Percentiles rank a stretch among this genome's conserved stretches.
These are phyloP conservation scores for Parauchenoglanis punctatus DNA, from an alignment of 2,797 vertebrate genomes.

Conservation along the genomic window DNA sequence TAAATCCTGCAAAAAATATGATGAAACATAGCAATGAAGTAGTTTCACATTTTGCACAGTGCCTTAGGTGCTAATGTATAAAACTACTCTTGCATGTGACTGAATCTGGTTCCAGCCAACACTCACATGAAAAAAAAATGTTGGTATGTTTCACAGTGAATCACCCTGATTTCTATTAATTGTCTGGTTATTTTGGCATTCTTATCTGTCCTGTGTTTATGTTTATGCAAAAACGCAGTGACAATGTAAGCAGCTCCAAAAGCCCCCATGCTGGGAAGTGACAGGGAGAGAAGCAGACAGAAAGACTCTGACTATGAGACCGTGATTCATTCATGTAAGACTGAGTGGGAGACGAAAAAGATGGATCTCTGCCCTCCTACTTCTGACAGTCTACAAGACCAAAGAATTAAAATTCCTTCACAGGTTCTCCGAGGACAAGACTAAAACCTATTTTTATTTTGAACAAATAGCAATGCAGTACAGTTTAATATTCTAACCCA, in stretches of 20 bases:
- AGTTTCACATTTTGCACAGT: constrained; percentile 37
- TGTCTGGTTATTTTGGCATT: constrained; percentile 31
- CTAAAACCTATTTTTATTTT: constrained; percentile 40
- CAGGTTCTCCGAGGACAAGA: constrained; percentile 27
- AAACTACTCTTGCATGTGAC: constrained; percentile 22
- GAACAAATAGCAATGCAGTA: constrained; percentile 38
- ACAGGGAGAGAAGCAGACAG: constrained; percentile 22
- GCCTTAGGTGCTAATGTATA: constrained; percentile 28
- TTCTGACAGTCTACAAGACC: constrained; percentile 54
- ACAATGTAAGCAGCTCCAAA: constrained; percentile 33
- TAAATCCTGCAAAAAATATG: constrained; percentile 8
- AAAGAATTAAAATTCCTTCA: constrained; percentile 46
- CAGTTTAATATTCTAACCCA: constrained; percentile 47
- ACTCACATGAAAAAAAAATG: constrained; percentile 18
- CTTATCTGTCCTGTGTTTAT: constrained; percentile 36
- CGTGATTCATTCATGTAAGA: constrained; percentile 50
- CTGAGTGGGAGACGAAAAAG: constrained; percentile 49
- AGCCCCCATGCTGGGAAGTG: constrained; percentile 32
- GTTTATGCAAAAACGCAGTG: constrained; percentile 23
- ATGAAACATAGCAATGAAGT: constrained; percentile 29
- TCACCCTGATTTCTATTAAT: constrained; percentile 40
- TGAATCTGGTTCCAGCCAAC: constrained; percentile 21
- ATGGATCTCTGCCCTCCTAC: constrained; percentile 47
- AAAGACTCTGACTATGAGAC: constrained; percentile 24
- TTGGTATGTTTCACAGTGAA: constrained; percentile 23